phyloP scores from a whole-genome alignment of 2,888 invertebrate genomes.

The Latheticus oryzae region DNA sequence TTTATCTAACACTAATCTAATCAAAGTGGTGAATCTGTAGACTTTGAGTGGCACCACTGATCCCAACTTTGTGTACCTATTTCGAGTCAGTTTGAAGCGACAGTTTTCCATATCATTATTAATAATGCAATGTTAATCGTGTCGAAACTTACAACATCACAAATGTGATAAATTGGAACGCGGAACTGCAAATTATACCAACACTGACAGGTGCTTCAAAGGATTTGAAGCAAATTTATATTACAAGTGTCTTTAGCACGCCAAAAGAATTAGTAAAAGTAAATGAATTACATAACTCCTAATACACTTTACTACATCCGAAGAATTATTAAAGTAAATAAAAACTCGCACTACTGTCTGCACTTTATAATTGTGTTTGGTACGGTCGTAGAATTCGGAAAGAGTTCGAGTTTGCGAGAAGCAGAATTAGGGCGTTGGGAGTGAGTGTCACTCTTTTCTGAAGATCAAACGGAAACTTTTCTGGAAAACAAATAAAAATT shows the following conservation, averaged over 20 bases:
- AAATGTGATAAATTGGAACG: slow-evolving; percentile 45
- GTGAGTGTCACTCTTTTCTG: slow-evolving; percentile 45
- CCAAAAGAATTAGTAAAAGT: too few relatives aligned
- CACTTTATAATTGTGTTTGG: slow-evolving; percentile 53
- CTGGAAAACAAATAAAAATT: slow-evolving; percentile 45
- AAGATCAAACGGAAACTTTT: slow-evolving; percentile 46
- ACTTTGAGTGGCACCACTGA: slow-evolving; percentile 18
- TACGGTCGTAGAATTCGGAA: slow-evolving; percentile 47
- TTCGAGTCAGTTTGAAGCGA: slow-evolving; percentile 20
- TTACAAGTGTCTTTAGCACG: background rate
- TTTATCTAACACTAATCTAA: slow-evolving; percentile 30
- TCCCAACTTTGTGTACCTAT: slow-evolving; percentile 30
- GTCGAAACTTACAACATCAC: slow-evolving; percentile 44
- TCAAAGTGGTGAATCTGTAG: slow-evolving; percentile 29
- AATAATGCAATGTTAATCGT: slow-evolving; percentile 40
- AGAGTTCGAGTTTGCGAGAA: slow-evolving; percentile 41
- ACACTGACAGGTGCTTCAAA: slow-evolving; percentile 44
- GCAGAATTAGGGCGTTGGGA: slow-evolving; percentile 38
- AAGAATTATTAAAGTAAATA: slow-evolving; percentile 25
- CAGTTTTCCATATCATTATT: slow-evolving; percentile 36
- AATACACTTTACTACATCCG: too few relatives aligned
- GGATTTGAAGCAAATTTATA: slow-evolving; percentile 27
- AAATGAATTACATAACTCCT: too few relatives aligned
- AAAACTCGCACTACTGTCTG: slow-evolving; percentile 36
- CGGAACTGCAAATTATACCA: slow-evolving; percentile 45